phyloP scores from a whole-genome alignment of 2,113 vertebrate species.

The Leptosomus discolor region DNA sequence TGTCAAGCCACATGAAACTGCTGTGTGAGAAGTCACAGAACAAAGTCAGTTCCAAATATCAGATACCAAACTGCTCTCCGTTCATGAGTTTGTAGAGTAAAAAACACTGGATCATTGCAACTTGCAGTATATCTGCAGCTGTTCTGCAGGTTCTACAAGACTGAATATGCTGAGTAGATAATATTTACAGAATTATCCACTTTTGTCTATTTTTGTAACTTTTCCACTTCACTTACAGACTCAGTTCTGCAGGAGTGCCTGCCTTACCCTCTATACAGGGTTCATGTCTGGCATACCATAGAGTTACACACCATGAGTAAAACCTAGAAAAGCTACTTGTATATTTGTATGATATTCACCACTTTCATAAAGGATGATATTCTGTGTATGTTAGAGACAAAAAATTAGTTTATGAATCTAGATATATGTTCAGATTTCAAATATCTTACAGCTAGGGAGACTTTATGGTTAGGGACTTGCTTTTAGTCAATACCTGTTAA shows the following conservation, averaged over 20 bases:
- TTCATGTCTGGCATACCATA: neutral
- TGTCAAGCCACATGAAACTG: neutral
- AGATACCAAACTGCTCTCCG: neutral
- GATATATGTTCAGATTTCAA: neutral
- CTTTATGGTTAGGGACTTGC: neutral
- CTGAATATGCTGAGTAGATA: neutral
- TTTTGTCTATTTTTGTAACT: neutral
- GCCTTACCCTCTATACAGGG: neutral
- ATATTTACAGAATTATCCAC: neutral
- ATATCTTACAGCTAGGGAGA: neutral
- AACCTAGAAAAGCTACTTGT: neutral
- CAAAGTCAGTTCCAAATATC: neutral
- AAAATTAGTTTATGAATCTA: neutral
- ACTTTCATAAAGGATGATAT: neutral
- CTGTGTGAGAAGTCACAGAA: neutral
- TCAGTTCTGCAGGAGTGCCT: neutral
- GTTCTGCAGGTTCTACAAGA: neutral
- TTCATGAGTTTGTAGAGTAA: neutral
- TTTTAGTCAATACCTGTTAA: neutral
- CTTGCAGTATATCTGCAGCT: neutral
- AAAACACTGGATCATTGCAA: neutral
- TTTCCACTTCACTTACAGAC: neutral
- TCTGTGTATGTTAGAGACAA: neutral
- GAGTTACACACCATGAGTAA: neutral
- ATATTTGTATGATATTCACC: neutral